These are phyloP conservation scores for Sturnira hondurensis DNA, from an alignment of 2,113 vertebrate genomes.

Conservation along the genomic window DNA sequence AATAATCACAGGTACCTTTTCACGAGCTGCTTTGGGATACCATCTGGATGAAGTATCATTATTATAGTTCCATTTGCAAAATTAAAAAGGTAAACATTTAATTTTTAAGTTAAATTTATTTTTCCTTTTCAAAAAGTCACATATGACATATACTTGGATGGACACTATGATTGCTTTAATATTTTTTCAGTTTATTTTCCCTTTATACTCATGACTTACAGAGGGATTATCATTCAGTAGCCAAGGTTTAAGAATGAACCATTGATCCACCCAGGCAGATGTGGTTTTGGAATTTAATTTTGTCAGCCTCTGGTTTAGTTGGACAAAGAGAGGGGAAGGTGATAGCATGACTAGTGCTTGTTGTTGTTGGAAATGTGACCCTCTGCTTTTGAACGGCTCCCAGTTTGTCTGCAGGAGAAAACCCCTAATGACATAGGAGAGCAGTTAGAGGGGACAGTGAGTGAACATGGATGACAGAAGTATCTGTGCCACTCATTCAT, in stretches of 20 bases:
- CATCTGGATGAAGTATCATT: not conserved
- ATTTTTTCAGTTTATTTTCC: not conserved
- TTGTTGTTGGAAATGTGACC: constrained; percentile 57
- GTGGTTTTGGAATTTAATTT: constrained; percentile 56
- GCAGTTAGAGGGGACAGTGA: constrained; percentile 62
- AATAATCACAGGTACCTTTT: not conserved
- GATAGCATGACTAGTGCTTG: constrained; percentile 27
- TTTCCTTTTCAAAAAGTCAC: not conserved
- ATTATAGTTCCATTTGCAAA: not conserved
- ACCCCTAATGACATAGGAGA: constrained; percentile 44
- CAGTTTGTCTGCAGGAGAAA: constrained; percentile 36
- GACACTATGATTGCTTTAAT: not conserved
- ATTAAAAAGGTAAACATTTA: not conserved
- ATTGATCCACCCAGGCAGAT: not conserved
- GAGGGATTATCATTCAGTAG: constrained; percentile 42
- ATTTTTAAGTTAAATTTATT: not conserved
- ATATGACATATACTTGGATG: not conserved
- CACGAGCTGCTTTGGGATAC: not conserved
- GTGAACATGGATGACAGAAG: constrained; percentile 61
- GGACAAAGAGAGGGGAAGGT: constrained; percentile 56
- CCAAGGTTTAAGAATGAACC: constrained; percentile 12
- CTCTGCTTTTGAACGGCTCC: constrained; percentile 22
- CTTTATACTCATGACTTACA: not conserved
- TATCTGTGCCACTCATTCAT: constrained; percentile 71
- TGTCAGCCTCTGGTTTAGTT: not conserved